These are phyloP conservation scores for Adelognathus sp. DNA, from an alignment of 2,888 invertebrate genomes.

Conservation along the genomic window DNA sequence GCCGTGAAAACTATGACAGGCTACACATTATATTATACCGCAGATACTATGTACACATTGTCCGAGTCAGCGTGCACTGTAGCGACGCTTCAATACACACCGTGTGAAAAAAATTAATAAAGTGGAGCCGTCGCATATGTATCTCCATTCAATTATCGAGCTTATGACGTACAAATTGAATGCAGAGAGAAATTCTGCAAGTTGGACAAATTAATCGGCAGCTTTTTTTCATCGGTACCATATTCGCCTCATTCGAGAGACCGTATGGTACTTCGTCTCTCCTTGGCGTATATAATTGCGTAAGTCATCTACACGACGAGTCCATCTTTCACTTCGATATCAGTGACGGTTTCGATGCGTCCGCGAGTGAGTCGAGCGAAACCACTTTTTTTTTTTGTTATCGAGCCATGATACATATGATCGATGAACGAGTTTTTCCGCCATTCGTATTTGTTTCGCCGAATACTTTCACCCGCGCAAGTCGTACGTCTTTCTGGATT, in stretches of 20 bases:
- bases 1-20: slow-evolving; percentile 51
- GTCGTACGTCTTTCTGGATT: neutral
- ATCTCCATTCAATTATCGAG: neutral
- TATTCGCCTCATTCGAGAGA: neutral
- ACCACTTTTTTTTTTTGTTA: neutral
- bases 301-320: neutral
- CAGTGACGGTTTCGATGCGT: neutral
- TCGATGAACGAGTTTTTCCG: slow-evolving; percentile 5
- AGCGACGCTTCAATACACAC: slow-evolving; percentile 15
- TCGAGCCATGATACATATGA: neutral
- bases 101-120: slow-evolving; percentile 32
- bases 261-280: neutral
- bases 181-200: neutral
- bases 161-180: neutral
- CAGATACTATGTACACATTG: neutral
- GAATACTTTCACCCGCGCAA: slow-evolving; percentile 19
- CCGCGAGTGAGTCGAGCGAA: neutral
- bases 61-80: neutral
- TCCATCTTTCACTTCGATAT: neutral
- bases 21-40: neutral
- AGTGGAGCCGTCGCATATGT: neutral
- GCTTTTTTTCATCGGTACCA: neutral
- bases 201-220: neutral
- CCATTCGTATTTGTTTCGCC: neutral
- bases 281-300: neutral